Conservation (phyloP, 2,797 vertebrate genomes). For the Borostomias antarcticus region DNA sequence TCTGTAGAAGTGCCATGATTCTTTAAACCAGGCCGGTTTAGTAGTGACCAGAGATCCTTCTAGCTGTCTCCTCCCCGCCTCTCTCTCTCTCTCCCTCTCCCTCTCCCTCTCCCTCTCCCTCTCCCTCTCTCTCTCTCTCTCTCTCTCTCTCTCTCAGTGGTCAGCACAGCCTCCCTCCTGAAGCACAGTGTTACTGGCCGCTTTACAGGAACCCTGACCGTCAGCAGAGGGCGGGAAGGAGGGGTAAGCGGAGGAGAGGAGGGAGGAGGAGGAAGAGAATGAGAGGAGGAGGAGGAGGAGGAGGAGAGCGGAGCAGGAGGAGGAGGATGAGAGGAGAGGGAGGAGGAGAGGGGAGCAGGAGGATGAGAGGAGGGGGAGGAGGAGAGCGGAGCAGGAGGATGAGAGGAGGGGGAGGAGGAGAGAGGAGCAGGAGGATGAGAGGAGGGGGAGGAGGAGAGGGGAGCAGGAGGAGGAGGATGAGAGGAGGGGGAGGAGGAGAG, state of each 20-base stretch:
- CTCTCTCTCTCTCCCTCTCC: no score
- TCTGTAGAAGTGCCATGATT: no score
- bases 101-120: no score
- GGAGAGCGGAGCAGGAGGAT: slow-evolving; percentile 2
- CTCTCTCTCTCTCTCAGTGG: slow-evolving; percentile 4
- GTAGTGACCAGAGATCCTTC: no score
- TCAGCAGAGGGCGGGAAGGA: slow-evolving; percentile 49
- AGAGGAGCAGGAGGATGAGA: slow-evolving; percentile 15
- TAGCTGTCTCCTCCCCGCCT: no score
- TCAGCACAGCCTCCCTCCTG: slow-evolving; percentile 38
- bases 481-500: slow-evolving; percentile 2
- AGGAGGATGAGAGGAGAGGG: slow-evolving; percentile 10
- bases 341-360: background rate
- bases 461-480: slow-evolving; percentile 12
- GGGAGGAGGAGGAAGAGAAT: slow-evolving; percentile 9
- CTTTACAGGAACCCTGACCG: slow-evolving; percentile 68
- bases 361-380: slow-evolving; percentile 19
- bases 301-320: no score
- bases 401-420: slow-evolving; percentile 8
- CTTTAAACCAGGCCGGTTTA: no score
- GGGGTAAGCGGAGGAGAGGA: slow-evolving; percentile 10
- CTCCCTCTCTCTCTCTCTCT: background rate
- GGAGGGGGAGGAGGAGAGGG: slow-evolving; percentile 21
- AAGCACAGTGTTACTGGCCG: slow-evolving; percentile 64
- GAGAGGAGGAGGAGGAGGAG: slow-evolving; percentile 10